A percentile compares a stretch with the other conserved stretches of the same genome.
Conservation (phyloP, 2,797 vertebrate genomes). For the Hapalemur alaotrensis region DNA sequence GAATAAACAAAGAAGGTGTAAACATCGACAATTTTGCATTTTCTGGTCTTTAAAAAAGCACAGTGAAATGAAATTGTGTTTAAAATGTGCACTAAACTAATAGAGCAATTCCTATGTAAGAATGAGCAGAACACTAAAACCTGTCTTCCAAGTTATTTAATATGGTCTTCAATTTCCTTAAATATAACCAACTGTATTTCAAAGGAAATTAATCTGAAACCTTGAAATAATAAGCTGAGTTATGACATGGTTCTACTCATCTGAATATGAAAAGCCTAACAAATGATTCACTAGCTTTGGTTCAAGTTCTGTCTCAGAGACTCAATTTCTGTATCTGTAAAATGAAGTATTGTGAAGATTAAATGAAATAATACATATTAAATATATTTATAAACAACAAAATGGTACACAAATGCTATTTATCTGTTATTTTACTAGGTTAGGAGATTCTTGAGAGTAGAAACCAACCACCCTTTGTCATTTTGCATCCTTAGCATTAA, state of each 20-base stretch:
- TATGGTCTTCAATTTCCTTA: neutral
- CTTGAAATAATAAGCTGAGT: neutral
- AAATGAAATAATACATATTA: neutral
- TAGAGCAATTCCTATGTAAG: neutral
- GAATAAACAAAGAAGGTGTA: neutral
- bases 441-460: neutral
- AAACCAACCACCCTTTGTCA: neutral
- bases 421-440: neutral
- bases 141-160: neutral
- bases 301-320: slow-evolving; percentile 35
- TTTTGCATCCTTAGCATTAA: neutral
- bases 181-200: neutral
- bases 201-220: slow-evolving; percentile 24
- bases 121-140: neutral
- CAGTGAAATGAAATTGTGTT: neutral
- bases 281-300: neutral
- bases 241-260: neutral
- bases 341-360: neutral
- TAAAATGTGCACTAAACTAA: neutral
- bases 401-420: neutral
- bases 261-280: neutral
- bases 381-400: neutral
- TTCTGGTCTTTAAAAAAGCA: neutral
- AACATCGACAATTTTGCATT: neutral
- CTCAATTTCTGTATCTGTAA: neutral